Conservation (phyloP, 2,888 invertebrate genomes). For the Petrolisthes cinctipes region DNA sequence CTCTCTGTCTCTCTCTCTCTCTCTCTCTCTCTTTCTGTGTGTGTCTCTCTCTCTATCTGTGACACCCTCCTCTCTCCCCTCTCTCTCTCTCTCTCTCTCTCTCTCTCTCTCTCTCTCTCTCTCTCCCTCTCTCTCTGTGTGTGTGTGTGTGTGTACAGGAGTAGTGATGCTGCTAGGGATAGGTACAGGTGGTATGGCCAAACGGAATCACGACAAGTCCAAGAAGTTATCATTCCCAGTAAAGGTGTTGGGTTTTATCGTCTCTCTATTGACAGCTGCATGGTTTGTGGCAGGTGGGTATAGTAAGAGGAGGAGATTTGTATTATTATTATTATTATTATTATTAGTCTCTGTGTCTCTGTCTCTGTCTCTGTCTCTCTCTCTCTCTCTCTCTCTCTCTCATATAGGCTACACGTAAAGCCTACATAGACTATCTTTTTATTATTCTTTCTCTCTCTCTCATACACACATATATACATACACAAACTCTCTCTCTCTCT, state of each 20-base stretch:
- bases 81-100: neutral
- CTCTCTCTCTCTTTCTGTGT: neutral
- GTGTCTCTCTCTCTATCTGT: constrained; percentile 11
- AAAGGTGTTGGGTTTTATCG: constrained; percentile 28
- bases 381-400: too few relatives aligned
- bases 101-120: too few relatives aligned
- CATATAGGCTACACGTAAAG: neutral
- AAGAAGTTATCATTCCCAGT: neutral
- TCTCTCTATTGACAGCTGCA: constrained; percentile 17
- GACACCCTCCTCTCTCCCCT: neutral
- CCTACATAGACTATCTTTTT: neutral
- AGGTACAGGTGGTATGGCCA: constrained; percentile 29
- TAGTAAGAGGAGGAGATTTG: neutral
- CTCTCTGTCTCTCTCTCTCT: neutral
- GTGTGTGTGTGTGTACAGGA: constrained; percentile 2
- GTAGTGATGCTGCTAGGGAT: constrained; percentile 45
- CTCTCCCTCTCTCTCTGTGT: neutral
- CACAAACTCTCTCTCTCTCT: too few relatives aligned
- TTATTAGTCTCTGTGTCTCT: neutral
- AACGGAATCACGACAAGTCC: neutral
- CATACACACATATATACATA: too few relatives aligned
- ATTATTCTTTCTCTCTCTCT: neutral
- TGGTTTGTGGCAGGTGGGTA: constrained; percentile 55
- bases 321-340: too few relatives aligned
- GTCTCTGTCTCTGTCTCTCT: neutral